Percentiles rank a stretch among this genome's conserved stretches.
Conservation (phyloP, 2,888 invertebrate genomes). For the Pristionchus mayeri region DNA sequence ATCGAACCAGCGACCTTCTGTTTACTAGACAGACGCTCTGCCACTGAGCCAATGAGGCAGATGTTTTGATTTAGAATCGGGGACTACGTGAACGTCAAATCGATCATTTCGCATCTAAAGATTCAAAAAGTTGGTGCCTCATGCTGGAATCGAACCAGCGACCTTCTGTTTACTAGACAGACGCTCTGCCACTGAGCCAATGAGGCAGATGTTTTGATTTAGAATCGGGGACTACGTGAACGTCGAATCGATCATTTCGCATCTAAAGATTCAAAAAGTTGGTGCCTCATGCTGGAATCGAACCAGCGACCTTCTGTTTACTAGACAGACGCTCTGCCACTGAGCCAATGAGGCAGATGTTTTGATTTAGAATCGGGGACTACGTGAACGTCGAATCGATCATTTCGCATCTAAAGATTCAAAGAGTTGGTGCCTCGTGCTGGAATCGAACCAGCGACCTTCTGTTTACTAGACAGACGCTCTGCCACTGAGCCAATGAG, state of each 20-base stretch:
- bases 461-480: constrained; percentile 76
- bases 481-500: constrained; percentile 75
- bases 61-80: no score
- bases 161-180: constrained; percentile 52
- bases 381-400: no score
- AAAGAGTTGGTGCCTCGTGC: no score
- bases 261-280: no score
- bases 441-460: constrained; percentile 76
- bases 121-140: constrained; percentile 48
- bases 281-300: constrained; percentile 52
- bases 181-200: constrained; percentile 52
- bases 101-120: no score
- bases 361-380: no score
- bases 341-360: constrained; percentile 51
- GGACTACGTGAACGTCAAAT: no score
- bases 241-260: no score
- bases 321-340: constrained; percentile 52
- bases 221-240: no score
- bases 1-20: constrained; percentile 53
- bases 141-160: constrained; percentile 53
- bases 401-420: no score
- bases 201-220: no score
- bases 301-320: constrained; percentile 53
- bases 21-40: constrained; percentile 52
- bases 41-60: constrained; percentile 52